Conservation (phyloP, 2,888 invertebrate species). For the Drosophila nr. medialis region DNA sequence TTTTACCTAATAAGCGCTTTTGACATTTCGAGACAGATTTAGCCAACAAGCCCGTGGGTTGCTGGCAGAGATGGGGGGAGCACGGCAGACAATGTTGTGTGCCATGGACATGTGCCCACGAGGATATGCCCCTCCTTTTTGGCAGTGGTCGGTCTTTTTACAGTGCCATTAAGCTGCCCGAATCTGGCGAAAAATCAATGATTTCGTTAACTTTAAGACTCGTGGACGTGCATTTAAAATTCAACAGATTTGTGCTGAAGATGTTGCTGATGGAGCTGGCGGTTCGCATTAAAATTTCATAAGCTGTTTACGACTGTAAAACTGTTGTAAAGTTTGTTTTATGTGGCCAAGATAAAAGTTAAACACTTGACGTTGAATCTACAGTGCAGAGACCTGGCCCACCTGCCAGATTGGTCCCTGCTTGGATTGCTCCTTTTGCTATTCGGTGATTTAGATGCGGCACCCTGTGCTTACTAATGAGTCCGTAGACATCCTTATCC, state of each 20-base stretch:
- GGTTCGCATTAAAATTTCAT: conserved; percentile 67
- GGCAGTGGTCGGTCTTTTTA: neutral
- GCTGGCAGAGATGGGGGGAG: neutral
- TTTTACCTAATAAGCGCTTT: conserved; percentile 72
- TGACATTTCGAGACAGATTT: conserved; percentile 63
- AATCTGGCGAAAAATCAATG: conserved; percentile 65
- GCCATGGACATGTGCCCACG: conserved; percentile 43
- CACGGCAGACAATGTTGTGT: conserved; percentile 52
- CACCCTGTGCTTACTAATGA: conserved; percentile 70
- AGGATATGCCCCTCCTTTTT: neutral
- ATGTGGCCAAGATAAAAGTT: conserved; percentile 63
- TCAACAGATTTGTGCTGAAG: conserved; percentile 27
- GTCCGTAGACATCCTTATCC: conserved; percentile 64
- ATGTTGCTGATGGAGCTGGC: conserved; percentile 5
- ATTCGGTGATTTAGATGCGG: conserved; percentile 36
- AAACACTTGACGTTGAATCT: conserved; percentile 30
- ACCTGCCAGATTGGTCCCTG: conserved; percentile 6
- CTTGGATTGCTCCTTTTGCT: conserved; percentile 22
- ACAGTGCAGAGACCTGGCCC: neutral
- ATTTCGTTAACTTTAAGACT: conserved; percentile 38
- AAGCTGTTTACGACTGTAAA: conserved; percentile 75
- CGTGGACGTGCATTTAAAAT: conserved; percentile 32
- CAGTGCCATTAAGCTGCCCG: conserved; percentile 63
- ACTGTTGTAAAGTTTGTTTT: conserved; percentile 66
- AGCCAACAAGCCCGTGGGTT: conserved; percentile 21